These are phyloP conservation scores for Cyprinus carpio DNA, from an alignment of 2,113 vertebrate genomes.

Conservation along the genomic window DNA sequence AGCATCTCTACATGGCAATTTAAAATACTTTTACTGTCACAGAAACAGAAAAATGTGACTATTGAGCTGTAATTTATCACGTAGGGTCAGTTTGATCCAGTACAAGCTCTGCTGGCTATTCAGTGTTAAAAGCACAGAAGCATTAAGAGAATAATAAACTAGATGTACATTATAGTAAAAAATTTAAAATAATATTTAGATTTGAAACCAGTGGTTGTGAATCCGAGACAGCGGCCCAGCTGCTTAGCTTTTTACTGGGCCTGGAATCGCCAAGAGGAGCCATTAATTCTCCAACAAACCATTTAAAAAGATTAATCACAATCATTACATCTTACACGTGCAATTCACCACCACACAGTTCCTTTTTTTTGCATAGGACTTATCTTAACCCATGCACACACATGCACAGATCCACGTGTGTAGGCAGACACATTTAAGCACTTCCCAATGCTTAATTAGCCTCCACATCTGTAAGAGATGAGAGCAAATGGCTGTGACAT, in stretches of 20 bases:
- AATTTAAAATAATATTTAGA: neutral
- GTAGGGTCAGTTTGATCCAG: conserved; percentile 9
- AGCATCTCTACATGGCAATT: neutral
- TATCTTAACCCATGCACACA: conserved; percentile 45
- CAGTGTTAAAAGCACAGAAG: neutral
- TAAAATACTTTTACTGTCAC: conserved; percentile 11
- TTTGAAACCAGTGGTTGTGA: conserved; percentile 10
- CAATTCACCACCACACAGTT: conserved; percentile 51
- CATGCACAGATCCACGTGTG: conserved; percentile 18
- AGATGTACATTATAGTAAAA: neutral
- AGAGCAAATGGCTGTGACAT: conserved; percentile 68
- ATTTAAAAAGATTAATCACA: conserved; percentile 54
- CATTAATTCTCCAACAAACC: conserved; percentile 49
- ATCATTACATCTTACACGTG: conserved; percentile 54
- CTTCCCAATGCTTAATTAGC: conserved; percentile 65
- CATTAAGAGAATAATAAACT: neutral
- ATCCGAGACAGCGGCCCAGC: neutral
- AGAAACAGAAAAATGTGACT: neutral
- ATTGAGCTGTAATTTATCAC: neutral
- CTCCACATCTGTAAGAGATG: conserved; percentile 69
- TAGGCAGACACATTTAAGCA: conserved; percentile 39
- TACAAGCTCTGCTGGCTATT: neutral
- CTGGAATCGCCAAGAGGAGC: conserved; percentile 3
- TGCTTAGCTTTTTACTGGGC: conserved; percentile 23
- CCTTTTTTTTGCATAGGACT: conserved; percentile 55